phyloP scores from a whole-genome alignment of 1,140 invertebrate species.

The Caenorhabditis remanei region DNA sequence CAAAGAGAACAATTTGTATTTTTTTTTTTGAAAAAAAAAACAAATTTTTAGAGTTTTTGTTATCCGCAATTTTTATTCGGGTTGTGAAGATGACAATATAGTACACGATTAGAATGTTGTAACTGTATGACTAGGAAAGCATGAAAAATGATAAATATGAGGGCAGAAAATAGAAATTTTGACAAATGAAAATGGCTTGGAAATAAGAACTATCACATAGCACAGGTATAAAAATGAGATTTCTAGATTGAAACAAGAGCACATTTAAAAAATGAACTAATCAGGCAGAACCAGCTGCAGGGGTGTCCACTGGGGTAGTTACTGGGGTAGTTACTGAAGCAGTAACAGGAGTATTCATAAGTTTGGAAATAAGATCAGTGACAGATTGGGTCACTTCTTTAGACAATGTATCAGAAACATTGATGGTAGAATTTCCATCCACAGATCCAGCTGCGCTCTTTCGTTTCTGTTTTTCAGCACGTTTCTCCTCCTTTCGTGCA shows the following conservation, averaged over 20 bases:
- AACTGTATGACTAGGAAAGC: neutral
- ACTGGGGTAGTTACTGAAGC: no score
- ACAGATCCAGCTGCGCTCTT: neutral
- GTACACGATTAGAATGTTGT: neutral
- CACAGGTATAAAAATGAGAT: neutral
- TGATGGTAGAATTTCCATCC: neutral
- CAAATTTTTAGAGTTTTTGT: neutral
- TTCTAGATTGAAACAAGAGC: neutral
- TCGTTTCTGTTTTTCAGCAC: neutral
- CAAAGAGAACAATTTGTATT: neutral
- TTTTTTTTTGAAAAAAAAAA: neutral
- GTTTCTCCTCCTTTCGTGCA: slow-evolving; percentile 9
- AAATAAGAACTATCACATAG: neutral
- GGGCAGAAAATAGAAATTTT: neutral
- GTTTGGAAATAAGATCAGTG: no score
- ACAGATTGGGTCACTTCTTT: no score
- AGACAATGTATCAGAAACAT: no score
- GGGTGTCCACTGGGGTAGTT: no score
- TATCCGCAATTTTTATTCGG: neutral
- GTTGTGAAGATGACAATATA: neutral
- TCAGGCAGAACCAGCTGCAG: slow-evolving; percentile 32
- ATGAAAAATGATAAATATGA: neutral
- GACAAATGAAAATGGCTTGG: neutral
- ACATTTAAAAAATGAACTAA: neutral
- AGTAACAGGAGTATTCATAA: no score